phyloP scores from a whole-genome alignment of 2,113 vertebrate species.

The Rhipidura dahli region DNA sequence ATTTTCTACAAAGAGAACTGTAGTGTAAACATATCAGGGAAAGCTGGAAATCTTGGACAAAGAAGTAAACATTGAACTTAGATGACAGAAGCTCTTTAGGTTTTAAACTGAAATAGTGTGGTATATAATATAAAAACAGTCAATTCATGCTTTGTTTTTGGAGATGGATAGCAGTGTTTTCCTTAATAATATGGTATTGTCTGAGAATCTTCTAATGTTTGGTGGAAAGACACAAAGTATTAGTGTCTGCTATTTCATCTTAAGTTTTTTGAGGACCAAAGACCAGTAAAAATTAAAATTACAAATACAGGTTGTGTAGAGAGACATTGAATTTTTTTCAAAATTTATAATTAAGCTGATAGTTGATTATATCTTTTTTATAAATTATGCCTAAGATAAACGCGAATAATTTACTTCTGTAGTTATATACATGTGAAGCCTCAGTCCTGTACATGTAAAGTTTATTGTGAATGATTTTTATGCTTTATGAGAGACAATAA shows the following conservation, averaged over 20 bases:
- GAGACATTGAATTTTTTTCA: background rate
- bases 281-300: background rate
- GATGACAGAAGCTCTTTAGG: background rate
- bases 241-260: background rate
- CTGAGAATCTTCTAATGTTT: background rate
- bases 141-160: background rate
- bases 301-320: background rate
- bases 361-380: background rate
- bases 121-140: background rate
- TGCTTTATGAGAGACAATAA: background rate
- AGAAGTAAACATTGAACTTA: background rate
- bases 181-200: background rate
- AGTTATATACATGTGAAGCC: background rate
- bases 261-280: background rate
- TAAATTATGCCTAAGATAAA: background rate
- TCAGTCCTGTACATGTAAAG: background rate
- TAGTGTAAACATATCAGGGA: background rate
- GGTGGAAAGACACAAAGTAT: background rate
- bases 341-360: background rate
- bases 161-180: background rate
- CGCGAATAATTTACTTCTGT: background rate
- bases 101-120: background rate
- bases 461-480: background rate
- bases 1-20: background rate
- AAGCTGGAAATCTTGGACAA: background rate